A percentile compares a stretch with the other conserved stretches of the same genome.
Conservation (phyloP, 2,888 invertebrate species). For the Andrena praecox region DNA sequence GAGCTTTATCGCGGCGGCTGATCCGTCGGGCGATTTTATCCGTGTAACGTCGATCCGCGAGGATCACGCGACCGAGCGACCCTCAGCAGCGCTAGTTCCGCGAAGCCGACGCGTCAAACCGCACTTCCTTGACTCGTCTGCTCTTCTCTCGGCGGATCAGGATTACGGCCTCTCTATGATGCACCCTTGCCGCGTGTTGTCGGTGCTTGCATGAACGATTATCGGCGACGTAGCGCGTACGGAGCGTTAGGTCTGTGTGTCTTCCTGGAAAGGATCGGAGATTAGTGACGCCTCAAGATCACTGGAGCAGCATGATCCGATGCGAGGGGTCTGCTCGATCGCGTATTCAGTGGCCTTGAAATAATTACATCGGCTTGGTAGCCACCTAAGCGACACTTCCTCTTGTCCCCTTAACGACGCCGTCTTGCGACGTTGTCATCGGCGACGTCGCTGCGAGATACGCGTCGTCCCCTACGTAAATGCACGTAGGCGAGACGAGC, state of each 20-base stretch:
- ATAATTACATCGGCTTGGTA: slow-evolving; percentile 76
- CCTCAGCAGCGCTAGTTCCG: slow-evolving; percentile 50
- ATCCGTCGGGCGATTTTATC: slow-evolving; percentile 20
- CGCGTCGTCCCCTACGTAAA: slow-evolving; percentile 16
- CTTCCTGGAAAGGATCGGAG: slow-evolving; percentile 73
- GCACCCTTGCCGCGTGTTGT: slow-evolving; percentile 35
- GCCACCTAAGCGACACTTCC: slow-evolving; percentile 67
- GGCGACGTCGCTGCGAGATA: slow-evolving; percentile 40
- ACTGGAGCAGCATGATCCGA: slow-evolving; percentile 81
- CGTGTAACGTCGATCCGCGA: slow-evolving; percentile 37
- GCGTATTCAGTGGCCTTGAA: slow-evolving; percentile 80
- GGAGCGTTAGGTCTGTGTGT: slow-evolving; percentile 51
- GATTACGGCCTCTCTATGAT: slow-evolving; percentile 51
- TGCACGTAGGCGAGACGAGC: slow-evolving; percentile 18
- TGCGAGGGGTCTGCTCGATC: slow-evolving; percentile 80
- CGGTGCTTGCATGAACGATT: slow-evolving; percentile 72
- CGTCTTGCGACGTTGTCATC: slow-evolving; percentile 65
- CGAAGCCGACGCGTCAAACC: slow-evolving; percentile 52
- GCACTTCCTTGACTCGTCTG: slow-evolving; percentile 60
- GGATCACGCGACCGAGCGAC: slow-evolving; percentile 39
- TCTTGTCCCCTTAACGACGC: slow-evolving; percentile 67
- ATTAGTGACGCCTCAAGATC: slow-evolving; percentile 80
- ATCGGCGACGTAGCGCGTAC: slow-evolving; percentile 71
- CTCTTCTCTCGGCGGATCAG: slow-evolving; percentile 54
- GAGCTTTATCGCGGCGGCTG: slow-evolving; percentile 31